Evolutionary conservation across 2,888 invertebrate genomes (phyloP).

Genomic region (Aethes cnicana): DNA sequence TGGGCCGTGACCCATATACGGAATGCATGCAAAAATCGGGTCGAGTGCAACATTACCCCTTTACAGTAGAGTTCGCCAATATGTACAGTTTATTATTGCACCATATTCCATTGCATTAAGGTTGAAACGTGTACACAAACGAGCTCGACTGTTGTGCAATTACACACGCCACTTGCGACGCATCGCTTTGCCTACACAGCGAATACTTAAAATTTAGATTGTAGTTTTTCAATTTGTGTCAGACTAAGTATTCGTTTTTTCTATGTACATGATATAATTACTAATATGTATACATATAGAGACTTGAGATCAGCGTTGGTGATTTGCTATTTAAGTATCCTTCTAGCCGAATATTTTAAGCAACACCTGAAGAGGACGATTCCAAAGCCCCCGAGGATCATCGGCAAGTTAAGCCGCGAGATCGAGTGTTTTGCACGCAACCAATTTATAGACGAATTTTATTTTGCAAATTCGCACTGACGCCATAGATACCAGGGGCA

Average conservation of each 20-base stretch:
- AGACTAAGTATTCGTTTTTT: background rate
- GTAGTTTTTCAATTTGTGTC: no score
- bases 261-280: no score
- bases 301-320: no score
- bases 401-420: conserved; percentile 50
- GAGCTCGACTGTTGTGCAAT: conserved; percentile 7
- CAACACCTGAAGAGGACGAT: conserved; percentile 1
- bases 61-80: no score
- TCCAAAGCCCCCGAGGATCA: conserved; percentile 19
- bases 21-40: conserved; percentile 50
- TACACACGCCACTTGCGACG: conserved; percentile 12
- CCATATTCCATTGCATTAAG: no score
- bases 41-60: conserved; percentile 42
- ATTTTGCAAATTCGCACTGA: conserved; percentile 36
- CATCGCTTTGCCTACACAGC: no score
- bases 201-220: no score
- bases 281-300: no score
- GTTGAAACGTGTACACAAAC: no score
- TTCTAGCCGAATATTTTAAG: conserved; percentile 8
- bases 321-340: no score
- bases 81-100: no score
- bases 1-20: conserved; percentile 57
- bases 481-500: background rate
- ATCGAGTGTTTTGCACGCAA: conserved; percentile 60
- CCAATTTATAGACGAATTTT: conserved; percentile 63